Base-by-base conservation (phyloP, 2,113 vertebrate genomes). In the Pelodiscus sinensis region DNA sequence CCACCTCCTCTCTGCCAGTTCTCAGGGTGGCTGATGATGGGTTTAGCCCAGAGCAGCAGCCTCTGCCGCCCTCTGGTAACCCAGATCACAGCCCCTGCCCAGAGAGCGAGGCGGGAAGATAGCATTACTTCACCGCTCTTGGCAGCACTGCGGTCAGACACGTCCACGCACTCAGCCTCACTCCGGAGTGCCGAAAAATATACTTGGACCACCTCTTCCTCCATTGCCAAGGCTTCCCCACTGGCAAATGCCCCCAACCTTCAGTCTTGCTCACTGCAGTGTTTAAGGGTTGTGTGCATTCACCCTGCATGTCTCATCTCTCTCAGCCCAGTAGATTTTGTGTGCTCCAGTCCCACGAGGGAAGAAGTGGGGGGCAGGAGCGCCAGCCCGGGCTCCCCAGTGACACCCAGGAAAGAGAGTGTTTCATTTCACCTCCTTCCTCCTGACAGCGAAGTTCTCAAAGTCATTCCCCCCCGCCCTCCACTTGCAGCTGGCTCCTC, bases 161-260 rank as follows among this genome's bases (percentile, higher is more conserved):
- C 92, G 93, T 96, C 96, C 93, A 87, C 89, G 93, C 95, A 89
- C 87, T 85, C 78, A 84, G 88, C 52, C 25, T 91, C 1, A 3
- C 56, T 78, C 51, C 85, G 92, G 80, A 95, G 89, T 88, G 90
- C 94, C 93, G 91, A 96, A 97, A 96, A 86, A 92, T 87, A 95
- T 89, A 92, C 92, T 96, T 88, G 56, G 88, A 95, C 25, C 79
- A 52, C 52, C 85, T 12, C 14, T n/a, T 16, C 5, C 11, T 80
- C n/a, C 18, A 13, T 57, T 25, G 2, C 2, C 2, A 0, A 15
- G 31, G 3, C 18, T n/a, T 27, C 35, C 25, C 6, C 0, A 21
- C 85, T 92, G 90, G 82, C 97, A 96, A 96, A 96, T 50, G 91
- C 89, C 96, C 95, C 92, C 95, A 95, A 93, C 86, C 65, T 90